phyloP scores from a whole-genome alignment of 2,797 vertebrate genomes.

The Tauraco hartlaubi region DNA sequence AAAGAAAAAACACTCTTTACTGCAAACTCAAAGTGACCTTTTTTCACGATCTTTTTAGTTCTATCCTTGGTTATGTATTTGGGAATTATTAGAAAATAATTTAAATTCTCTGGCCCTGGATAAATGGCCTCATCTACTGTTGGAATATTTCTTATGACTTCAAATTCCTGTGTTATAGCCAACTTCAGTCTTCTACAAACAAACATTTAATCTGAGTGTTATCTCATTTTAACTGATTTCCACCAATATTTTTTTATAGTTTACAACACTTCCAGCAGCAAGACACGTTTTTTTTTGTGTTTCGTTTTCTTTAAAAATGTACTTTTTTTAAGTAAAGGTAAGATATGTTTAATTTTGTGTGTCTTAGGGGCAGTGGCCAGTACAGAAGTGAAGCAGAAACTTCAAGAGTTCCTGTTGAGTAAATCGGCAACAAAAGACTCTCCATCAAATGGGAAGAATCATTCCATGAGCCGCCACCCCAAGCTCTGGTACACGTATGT shows the following conservation, averaged over 20 bases:
- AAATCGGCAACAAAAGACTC: conserved; percentile 96
- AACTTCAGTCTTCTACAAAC: background rate
- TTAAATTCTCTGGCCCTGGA: conserved; percentile 45
- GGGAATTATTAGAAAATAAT: conserved; percentile 42
- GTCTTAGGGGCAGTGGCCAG: conserved; percentile 95
- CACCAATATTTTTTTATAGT: background rate
- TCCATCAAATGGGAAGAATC: conserved; percentile 86
- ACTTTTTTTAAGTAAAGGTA: background rate
- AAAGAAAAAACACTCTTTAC: background rate
- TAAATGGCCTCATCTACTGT: conserved; percentile 24
- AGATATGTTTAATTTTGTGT: conserved; percentile 21
- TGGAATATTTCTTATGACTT: conserved; percentile 41
- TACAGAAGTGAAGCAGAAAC: conserved; percentile 98
- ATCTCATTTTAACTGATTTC: conserved; percentile 17
- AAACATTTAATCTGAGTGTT: conserved; percentile 5
- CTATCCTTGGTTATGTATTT: background rate
- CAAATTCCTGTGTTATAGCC: background rate
- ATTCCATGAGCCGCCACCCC: conserved; percentile 90
- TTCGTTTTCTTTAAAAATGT: background rate
- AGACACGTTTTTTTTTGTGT: background rate
- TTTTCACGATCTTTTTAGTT: conserved; percentile 17
- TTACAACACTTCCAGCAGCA: background rate
- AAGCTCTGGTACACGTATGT: conserved; percentile 98
- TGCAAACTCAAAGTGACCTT: conserved; percentile 6
- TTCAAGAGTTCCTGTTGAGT: conserved; percentile 98